A percentile compares a stretch with the other conserved stretches of the same genome.
Evolutionary conservation across 2,113 vertebrate genomes (phyloP).

Genomic region (Oreochromis aureus): DNA sequence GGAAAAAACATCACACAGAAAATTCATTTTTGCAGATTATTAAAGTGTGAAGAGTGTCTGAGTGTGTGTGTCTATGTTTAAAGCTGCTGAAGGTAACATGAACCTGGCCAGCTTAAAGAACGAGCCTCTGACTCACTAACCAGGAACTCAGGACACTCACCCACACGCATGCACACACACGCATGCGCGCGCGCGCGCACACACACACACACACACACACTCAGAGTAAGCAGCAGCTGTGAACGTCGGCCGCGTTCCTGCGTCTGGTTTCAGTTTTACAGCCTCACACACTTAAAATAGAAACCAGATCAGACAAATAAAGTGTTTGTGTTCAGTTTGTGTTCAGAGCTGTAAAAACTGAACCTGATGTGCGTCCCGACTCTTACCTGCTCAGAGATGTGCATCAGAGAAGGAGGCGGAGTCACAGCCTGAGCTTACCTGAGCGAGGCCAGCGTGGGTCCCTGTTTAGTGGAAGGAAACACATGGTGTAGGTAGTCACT

Average conservation of each 20-base stretch:
- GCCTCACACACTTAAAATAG: background rate
- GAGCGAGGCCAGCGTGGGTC: constrained; percentile 73
- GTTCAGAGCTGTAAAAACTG: background rate
- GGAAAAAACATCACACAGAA: rapidly evolving
- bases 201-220: rapidly evolving
- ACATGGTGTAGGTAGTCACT: constrained; percentile 87
- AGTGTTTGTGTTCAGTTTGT: background rate
- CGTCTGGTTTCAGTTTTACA: background rate
- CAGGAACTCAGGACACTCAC: background rate
- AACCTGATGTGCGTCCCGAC: background rate
- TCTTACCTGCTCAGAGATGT: background rate
- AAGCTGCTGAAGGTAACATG: constrained; percentile 47
- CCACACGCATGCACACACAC: rapidly evolving
- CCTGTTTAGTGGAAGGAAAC: constrained; percentile 76
- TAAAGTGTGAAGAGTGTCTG: background rate
- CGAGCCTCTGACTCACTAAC: background rate
- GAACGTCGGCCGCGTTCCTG: background rate
- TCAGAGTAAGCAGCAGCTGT: background rate
- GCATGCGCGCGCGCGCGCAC: rapidly evolving
- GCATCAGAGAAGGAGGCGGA: background rate
- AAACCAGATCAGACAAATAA: background rate
- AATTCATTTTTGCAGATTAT: background rate
- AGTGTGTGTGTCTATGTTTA: constrained; percentile 51
- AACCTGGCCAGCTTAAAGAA: constrained; percentile 13
- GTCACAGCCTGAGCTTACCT: constrained; percentile 71